Percentiles rank a stretch among this genome's conserved stretches.
phyloP scores from a whole-genome alignment of 2,113 vertebrate genomes.

The Euleptes europaea region DNA sequence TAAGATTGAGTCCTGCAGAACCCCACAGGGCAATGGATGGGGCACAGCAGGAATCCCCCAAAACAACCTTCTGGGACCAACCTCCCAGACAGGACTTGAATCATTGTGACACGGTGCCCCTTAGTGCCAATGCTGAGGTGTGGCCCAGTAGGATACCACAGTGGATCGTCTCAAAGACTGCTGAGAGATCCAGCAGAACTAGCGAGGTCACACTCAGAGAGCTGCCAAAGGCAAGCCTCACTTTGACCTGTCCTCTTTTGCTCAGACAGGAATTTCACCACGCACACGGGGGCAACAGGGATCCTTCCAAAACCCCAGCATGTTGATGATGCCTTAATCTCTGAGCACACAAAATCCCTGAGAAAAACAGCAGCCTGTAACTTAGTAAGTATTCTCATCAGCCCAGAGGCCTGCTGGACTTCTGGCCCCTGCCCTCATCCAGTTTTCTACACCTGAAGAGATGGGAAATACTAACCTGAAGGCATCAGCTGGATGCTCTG shows the following conservation, averaged over 20 bases:
- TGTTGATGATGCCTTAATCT: not conserved
- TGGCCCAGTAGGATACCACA: no score
- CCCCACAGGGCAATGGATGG: no score
- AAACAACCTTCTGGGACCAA: no score
- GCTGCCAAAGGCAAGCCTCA: not conserved
- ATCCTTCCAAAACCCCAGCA: not conserved
- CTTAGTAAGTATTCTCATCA: rapidly evolving
- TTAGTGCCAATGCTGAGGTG: no score
- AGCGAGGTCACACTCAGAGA: no score
- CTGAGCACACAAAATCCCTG: not conserved
- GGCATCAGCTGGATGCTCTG: slow-evolving; percentile 85
- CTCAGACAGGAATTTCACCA: not conserved
- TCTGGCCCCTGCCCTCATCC: not conserved
- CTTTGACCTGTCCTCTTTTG: not conserved
- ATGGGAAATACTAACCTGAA: slow-evolving; percentile 79
- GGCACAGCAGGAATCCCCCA: no score
- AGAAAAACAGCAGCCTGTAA: slow-evolving; percentile 3
- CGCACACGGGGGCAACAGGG: no score
- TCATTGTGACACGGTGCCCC: not conserved
- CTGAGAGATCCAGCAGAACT: no score
- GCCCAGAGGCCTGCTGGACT: not conserved
- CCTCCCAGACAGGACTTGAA: no score
- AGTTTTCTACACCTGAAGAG: not conserved
- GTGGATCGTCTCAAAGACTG: no score
- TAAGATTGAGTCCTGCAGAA: no score